Evolutionary conservation across 2,888 invertebrate genomes (phyloP), one percentile per base, ranked within the genome.

Genomic region (Anarsia innoxiella): DNA sequence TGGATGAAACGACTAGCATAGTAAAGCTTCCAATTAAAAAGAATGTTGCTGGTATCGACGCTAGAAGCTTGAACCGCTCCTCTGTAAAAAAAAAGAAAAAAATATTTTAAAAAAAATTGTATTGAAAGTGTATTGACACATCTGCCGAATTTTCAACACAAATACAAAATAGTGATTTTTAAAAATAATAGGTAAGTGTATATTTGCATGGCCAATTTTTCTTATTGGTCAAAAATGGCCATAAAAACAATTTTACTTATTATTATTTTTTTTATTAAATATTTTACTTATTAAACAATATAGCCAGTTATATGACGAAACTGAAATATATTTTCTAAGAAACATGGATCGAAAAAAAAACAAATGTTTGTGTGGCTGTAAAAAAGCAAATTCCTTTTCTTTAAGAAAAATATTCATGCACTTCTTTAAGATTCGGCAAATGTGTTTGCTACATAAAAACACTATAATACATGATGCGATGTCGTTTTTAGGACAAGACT

Each of bases 21-120:
- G 88, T 83, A 53, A 95, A 94, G 57, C 91, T 92, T 37, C 88
- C 83, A 61, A 94, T 88, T 29, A 94, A 52, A 61, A 90, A 95
- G 56, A 93, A 73, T 45, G 92, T 89, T 3, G 90, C 91, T 12
- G 95, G 94, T 53, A 95, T 88, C 28, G 95, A 94, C 2, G 93
- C 88, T 42, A 95, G 80, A 40, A 94, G 85, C 44, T 88, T 87
- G 74, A 91, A 95, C 53, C 93, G 85, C 66, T 94, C 93, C 66
- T 94, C 93, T 88, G 88, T 46, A 89, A 89, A 66, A 69, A 59
- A 67, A 62, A 70, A 56, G 59, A 46, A 40, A 42, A 56, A 66
- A 67, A 70, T 1, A 13, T 9, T 9, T 13, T 3, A 6, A 13
- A 13, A 13, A 29, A 6, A 25, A 10, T 3, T 25, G 3, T 25